Evolutionary conservation across 2,113 vertebrate species (phyloP), one percentile per base, ranked within the genome.

Genomic region (Hemiprocne comata): DNA sequence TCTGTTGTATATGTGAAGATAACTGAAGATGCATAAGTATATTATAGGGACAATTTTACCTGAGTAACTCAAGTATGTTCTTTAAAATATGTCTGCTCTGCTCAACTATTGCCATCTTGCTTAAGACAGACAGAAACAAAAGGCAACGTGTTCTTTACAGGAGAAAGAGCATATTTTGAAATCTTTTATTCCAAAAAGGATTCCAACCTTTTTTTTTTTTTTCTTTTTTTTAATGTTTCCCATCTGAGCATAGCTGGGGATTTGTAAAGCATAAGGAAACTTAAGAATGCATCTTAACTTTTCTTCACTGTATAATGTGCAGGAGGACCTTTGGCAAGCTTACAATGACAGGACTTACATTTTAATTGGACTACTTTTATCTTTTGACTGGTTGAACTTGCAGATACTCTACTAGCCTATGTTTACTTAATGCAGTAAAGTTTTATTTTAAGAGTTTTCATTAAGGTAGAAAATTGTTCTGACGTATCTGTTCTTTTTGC

Each of bases 251-350:
- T 94, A 94, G 71, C 77, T 96, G 91, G 92, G 83, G 78, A 84
- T 97, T 96, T 95, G 62, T 94, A 97, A 97, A 96, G 36, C 77
- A 40, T 73, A 79, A 98, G 80, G 95, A 98, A 97, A 98, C 93
- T 95, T 85, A 75, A 88, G 89, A 93, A 92, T 85, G 76, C 55
- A 75, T 96, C 48, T 54, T 79, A 90, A 48, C 73, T 96, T 90
- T 84, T 85, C 78, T 93, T 92, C 89, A 58, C 28, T 81, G 31
- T 85, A 53, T 89, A 65, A 89, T 28, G 19, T 36, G 50, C 44
- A 66, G 50, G 54, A 79, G 29, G 50, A 82, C 69, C 93, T 80
- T 50, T 95, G 85, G 78, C 64, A 83, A 70, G 50, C 89, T 93
- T 81, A 89, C 31, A 51, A 25, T 79, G n/a, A 66, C 53, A 91